Percentiles rank a stretch among this genome's conserved stretches.
These are phyloP conservation scores for Phylloscopus trochiloides DNA, from an alignment of 2,113 vertebrate genomes.

Conservation along the genomic window DNA sequence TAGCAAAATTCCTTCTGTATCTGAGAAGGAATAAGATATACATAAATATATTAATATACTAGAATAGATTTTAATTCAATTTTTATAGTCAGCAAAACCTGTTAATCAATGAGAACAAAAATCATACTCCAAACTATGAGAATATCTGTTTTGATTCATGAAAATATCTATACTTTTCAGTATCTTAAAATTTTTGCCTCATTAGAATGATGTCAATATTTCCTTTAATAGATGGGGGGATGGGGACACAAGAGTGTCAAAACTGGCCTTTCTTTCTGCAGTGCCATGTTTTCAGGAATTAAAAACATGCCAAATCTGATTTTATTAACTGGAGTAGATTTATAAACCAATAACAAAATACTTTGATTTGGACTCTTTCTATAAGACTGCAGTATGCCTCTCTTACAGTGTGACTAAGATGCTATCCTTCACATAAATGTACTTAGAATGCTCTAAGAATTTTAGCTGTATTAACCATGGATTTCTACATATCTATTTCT, in stretches of 20 bases:
- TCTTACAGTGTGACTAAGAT: background rate
- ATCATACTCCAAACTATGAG: background rate
- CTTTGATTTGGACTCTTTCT: background rate
- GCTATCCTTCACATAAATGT: background rate
- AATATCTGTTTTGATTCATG: background rate
- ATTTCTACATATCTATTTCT: background rate
- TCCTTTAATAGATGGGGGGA: background rate
- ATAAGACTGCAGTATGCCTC: accelerated
- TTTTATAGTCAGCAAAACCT: background rate
- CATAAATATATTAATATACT: background rate
- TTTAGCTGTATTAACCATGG: background rate
- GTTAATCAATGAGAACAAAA: background rate
- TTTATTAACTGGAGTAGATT: background rate
- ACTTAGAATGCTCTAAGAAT: background rate
- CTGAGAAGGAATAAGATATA: background rate
- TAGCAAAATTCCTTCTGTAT: background rate
- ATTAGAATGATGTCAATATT: background rate
- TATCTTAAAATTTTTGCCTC: background rate
- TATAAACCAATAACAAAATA: background rate
- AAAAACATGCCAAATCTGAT: background rate
- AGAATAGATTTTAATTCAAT: background rate
- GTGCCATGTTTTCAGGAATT: background rate
- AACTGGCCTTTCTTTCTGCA: background rate
- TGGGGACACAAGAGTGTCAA: background rate
- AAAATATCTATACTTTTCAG: background rate